Base-by-base conservation (phyloP, 35 echinoderm and acorn worm genomes). In the Chiridota heheva region DNA sequence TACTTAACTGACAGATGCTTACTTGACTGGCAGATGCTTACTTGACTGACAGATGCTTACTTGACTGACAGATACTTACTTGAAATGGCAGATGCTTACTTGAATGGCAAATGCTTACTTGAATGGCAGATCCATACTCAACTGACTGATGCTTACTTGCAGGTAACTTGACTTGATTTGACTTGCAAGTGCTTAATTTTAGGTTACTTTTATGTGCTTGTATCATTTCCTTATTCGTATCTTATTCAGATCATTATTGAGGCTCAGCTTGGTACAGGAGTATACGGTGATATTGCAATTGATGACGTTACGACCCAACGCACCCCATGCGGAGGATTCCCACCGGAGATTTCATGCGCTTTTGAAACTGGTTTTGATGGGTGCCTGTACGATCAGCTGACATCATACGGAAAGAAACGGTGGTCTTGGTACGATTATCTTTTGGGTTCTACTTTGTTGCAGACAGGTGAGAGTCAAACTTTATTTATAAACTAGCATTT, bases 251-350 rank as follows among this genome's bases (percentile, higher is more conserved):
- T 97, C 17, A 59, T 28, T 60, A 91, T 97, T 42, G 88, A 97
- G 65, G 93, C 73, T 0, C 40, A 67, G 1, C 72, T 97, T 17
- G 93, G 93, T n/a, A 51, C 39, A 3, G 53, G 77, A 5, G 65
- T 73, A 8, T 36, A 45, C 8, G 85, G 88, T 32, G 93, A 97
- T 55, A 91, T 97, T 49, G 93, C 93, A 24, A 57, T 97, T 34
- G 93, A 97, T 70, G 93, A 97, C 64, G 88, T 97, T 17, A 40
- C 5, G 42, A 68, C 90, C n/a, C 7, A 81, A 0, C 81, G 81
- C 39, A 40, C 79, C 51, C 92, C 92, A 3, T 96, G 92, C 47
- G 63, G 55, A 2, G 84, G 86, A 46, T 78, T 80, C 22, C 57
- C 81, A 4, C 66, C 22, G 7, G 72, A 74, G 18, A 61, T 82